Evolutionary conservation across 1,140 invertebrate genomes (phyloP).

Genomic region (Akabosia matsudoensis): DNA sequence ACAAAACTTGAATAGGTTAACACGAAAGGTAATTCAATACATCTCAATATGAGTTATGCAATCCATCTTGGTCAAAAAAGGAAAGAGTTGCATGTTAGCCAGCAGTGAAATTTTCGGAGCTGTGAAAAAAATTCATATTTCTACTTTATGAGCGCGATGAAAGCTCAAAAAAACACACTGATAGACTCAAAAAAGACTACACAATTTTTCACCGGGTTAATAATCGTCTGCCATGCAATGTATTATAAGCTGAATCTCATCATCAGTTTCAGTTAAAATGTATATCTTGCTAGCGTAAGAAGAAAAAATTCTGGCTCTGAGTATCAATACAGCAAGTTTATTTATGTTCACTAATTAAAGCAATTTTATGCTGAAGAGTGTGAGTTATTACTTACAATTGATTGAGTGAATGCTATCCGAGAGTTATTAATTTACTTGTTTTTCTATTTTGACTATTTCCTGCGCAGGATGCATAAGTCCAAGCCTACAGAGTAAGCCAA

Average conservation of each 20-base stretch:
- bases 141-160: neutral
- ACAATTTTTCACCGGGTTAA: neutral
- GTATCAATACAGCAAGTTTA: neutral
- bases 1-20: no score
- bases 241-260: neutral
- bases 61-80: neutral
- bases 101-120: neutral
- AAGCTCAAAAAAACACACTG: no score
- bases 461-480: constrained; percentile 12
- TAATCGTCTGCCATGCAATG: neutral
- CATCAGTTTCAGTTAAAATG: no score
- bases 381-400: constrained; percentile 9
- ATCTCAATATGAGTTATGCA: no score
- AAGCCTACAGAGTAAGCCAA: constrained; percentile 21
- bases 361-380: neutral
- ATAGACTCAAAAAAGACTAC: neutral
- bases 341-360: neutral
- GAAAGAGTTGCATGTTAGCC: neutral
- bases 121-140: neutral
- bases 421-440: constrained; percentile 20
- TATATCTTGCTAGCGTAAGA: neutral
- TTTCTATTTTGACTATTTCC: constrained; percentile 7
- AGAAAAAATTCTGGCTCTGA: neutral
- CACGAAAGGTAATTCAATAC: no score
- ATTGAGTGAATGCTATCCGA: constrained; percentile 8